Evolutionary conservation across 1,140 invertebrate species (phyloP).

Genomic region (Drosophila auraria): DNA sequence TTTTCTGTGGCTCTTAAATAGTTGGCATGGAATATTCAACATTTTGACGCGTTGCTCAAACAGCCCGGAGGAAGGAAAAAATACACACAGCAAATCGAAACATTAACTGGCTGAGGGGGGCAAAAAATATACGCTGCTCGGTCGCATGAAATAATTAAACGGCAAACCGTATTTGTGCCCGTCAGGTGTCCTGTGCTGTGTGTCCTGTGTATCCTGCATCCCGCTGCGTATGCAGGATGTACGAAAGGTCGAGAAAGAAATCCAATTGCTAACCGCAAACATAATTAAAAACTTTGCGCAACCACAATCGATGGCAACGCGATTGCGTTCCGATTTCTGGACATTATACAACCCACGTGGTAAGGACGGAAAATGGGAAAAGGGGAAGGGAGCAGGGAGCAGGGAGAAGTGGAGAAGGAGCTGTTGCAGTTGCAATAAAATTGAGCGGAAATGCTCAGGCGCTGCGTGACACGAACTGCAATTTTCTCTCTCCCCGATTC

Average conservation of each 20-base stretch:
- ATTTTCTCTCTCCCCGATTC: conserved; percentile 2
- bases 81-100: conserved; percentile 31
- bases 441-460: conserved; percentile 46
- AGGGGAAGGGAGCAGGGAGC: background rate
- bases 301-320: conserved; percentile 71
- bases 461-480: conserved; percentile 28
- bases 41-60: conserved; percentile 46
- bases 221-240: conserved; percentile 7
- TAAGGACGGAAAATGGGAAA: background rate
- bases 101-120: conserved; percentile 37
- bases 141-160: conserved; percentile 50
- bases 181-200: conserved; percentile 54
- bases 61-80: conserved; percentile 11
- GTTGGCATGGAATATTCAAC: conserved; percentile 58
- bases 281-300: conserved; percentile 82
- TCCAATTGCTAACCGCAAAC: conserved; percentile 82
- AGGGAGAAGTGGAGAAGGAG: background rate
- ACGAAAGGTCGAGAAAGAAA: conserved; percentile 44
- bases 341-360: conserved; percentile 37
- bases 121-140: conserved; percentile 1
- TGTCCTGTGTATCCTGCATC: background rate
- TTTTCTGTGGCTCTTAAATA: conserved; percentile 47
- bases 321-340: conserved; percentile 46
- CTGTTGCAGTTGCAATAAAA: conserved; percentile 66
- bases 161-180: conserved; percentile 41